Percentiles rank a stretch among this genome's conserved stretches.
These are phyloP conservation scores for Petroica traversi DNA, from an alignment of 2,113 vertebrate genomes.

Conservation along the genomic window DNA sequence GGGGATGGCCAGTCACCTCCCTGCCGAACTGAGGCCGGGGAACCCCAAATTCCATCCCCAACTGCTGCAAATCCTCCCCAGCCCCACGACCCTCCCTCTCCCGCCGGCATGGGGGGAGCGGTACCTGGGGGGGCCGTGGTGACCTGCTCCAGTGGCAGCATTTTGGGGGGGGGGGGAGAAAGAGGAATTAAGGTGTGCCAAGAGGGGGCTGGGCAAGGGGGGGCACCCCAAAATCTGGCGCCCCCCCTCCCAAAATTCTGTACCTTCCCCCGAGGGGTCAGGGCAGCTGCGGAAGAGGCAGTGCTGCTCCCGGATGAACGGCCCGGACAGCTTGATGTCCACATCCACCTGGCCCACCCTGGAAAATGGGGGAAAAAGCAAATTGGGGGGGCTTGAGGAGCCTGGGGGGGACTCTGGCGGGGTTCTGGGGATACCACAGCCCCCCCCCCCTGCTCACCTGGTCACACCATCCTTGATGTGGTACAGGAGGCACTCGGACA, in stretches of 20 bases:
- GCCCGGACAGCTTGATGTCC: not conserved
- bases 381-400: accelerated
- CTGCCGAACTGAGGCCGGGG: not conserved
- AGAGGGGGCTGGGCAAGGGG: not conserved
- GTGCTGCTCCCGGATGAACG: not conserved
- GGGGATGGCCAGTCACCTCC: not conserved
- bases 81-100: not conserved
- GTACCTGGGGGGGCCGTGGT: not conserved
- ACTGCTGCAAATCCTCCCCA: too few species aligned
- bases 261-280: not conserved
- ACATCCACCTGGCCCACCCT: not conserved
- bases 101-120: not conserved
- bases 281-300: not conserved
- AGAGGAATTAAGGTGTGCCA: not conserved
- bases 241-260: accelerated
- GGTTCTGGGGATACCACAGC: not conserved
- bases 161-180: not conserved
- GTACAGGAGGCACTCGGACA: not conserved
- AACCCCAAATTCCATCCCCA: not conserved
- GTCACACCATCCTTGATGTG: not conserved
- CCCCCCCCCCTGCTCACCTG: not conserved
- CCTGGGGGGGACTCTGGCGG: too few species aligned
- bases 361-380: not conserved
- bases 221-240: not conserved
- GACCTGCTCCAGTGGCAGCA: not conserved